Evolutionary conservation across 2,113 vertebrate species (phyloP), one percentile per base, ranked within the genome.

Genomic region (Ceratotherium simum): DNA sequence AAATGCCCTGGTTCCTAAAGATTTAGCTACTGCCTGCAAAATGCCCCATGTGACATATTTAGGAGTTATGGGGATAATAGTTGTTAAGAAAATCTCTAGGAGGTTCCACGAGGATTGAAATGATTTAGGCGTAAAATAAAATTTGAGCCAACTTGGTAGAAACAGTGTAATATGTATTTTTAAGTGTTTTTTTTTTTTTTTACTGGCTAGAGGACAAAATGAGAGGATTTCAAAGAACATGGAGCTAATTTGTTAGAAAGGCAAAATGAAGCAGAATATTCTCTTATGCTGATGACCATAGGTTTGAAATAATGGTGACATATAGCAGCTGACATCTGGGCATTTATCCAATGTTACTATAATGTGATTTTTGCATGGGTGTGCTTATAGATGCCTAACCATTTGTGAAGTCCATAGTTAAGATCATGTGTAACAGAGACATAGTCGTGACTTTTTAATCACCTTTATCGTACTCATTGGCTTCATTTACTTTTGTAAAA

Each of bases 61-160:
- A 96, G 86, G 60, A 90, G 39, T 97, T 97, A 92, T 72, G 29
- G n/a, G 91, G 75, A 97, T 98, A 97, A 96, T 92, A 29, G 73
- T 84, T 93, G 89, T 92, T 97, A 67, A 97, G 82, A 95, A 97
- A 96, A 94, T 96, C 95, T 96, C 91, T 96, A 97, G 91, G 62
- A 92, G 60, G 54, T 84, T 94, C 54, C 46, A 92, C 88, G 87
- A 96, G 85, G 46, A 96, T 91, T 96, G 60, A 82, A 90, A 90
- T 97, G 64, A 96, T 90, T 96, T 92, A 93, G 58, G 42, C 6
- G 17, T 92, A 96, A 96, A 97, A 95, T 73, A 89, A 60, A 95
- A 85, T 79, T 90, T 96, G 95, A 94, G 48, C 54, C 62, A 88
- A 93, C 39, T 91, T 92, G 95, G n/a, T 73, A 87, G 60, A 70